phyloP scores from a whole-genome alignment of 2,797 vertebrate genomes.

The Fistularia tabacaria region DNA sequence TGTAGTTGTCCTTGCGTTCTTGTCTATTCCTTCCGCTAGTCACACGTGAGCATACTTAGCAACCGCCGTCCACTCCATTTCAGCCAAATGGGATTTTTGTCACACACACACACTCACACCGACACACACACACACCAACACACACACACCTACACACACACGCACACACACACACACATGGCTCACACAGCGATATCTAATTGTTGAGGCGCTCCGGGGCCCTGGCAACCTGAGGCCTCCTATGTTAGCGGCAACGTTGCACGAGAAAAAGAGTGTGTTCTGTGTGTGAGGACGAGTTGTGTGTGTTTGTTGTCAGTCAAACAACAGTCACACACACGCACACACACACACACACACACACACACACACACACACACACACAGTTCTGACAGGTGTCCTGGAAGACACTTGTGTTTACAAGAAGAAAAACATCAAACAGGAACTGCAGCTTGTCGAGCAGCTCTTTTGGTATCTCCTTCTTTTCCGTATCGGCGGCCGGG shows the following conservation, averaged over 20 bases:
- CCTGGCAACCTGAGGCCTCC: slow-evolving; percentile 29
- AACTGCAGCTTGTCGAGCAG: too few species aligned
- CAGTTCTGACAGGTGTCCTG: too few species aligned
- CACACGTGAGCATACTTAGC: not conserved
- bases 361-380: too few species aligned
- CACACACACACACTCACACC: slow-evolving; percentile 3
- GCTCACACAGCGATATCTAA: slow-evolving; percentile 23
- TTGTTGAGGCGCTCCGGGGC: slow-evolving; percentile 29
- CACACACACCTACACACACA: not conserved
- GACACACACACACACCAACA: not conserved
- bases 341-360: too few species aligned
- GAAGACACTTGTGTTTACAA: too few species aligned
- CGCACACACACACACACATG: slow-evolving; percentile 1
- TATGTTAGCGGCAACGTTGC: slow-evolving; percentile 21
- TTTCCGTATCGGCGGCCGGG: too few species aligned
- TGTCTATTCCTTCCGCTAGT: not conserved
- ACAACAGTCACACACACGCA: too few species aligned
- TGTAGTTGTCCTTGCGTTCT: not conserved
- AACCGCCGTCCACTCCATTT: slow-evolving; percentile 24
- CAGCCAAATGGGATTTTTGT: slow-evolving; percentile 26
- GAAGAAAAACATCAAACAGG: too few species aligned
- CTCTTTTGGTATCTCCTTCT: too few species aligned
- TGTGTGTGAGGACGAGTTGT: too few species aligned
- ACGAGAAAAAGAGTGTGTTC: slow-evolving; percentile 11
- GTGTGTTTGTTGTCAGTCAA: too few species aligned